Conservation (phyloP, 92 coral and sea anemone species). For the Micromussa lordhowensis region DNA sequence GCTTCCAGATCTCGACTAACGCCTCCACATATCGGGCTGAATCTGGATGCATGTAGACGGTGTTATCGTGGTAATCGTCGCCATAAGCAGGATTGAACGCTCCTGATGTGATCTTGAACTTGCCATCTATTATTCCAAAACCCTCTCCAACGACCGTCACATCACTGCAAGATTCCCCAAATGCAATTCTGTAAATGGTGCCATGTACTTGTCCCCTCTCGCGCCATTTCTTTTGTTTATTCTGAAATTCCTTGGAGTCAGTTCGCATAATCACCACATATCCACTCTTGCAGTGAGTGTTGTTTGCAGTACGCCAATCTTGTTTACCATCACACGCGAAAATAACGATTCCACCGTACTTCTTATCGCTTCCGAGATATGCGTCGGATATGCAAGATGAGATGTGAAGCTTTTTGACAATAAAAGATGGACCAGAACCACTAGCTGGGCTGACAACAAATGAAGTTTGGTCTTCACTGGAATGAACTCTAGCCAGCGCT, state of each 20-base stretch:
- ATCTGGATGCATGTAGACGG: neutral
- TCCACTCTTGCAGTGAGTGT: conserved; percentile 61
- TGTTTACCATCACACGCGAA: conserved; percentile 38
- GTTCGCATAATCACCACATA: conserved; percentile 48
- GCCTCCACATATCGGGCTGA: neutral
- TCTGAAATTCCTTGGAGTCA: neutral
- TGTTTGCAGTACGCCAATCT: conserved; percentile 58
- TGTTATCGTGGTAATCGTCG: neutral
- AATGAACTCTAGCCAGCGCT: too few relatives aligned
- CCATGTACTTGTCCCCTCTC: neutral
- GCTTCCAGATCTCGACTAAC: neutral
- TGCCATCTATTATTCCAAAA: neutral
- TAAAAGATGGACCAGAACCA: neutral
- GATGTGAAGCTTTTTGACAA: neutral
- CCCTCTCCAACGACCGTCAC: neutral
- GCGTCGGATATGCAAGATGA: neutral
- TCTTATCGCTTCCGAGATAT: neutral
- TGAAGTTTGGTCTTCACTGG: too few relatives aligned
- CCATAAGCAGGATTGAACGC: neutral
- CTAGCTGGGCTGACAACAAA: neutral
- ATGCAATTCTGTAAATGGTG: neutral
- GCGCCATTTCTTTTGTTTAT: neutral
- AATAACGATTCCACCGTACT: conserved; percentile 59
- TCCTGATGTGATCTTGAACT: neutral
- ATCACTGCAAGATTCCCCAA: neutral